Conservation (phyloP, 2,888 invertebrate genomes). For the Brachyptera risi region DNA sequence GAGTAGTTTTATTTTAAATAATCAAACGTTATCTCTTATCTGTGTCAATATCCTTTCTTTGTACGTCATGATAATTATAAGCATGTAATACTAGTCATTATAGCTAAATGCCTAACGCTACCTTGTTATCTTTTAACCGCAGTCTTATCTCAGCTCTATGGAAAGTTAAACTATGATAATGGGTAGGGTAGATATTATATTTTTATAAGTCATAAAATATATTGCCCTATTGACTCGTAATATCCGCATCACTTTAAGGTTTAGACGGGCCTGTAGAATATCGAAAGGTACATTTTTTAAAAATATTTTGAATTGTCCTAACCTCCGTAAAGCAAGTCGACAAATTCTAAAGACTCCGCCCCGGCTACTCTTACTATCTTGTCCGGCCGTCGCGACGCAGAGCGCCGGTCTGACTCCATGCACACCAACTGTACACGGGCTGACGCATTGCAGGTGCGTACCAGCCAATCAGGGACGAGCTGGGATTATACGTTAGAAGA, state of each 20-base stretch:
- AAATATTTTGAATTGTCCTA: conserved; percentile 11
- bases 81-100: no score
- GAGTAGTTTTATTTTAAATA: no score
- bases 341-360: conserved; percentile 17
- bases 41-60: no score
- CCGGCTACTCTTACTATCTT: conserved; percentile 23
- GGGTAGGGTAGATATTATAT: no score
- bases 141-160: no score
- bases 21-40: no score
- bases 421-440: conserved; percentile 40
- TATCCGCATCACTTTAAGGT: no score
- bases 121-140: background rate
- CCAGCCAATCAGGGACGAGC: conserved; percentile 69
- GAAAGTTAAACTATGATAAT: no score
- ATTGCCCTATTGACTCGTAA: no score
- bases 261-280: background rate
- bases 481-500: conserved; percentile 45
- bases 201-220: no score
- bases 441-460: conserved; percentile 86
- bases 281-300: background rate
- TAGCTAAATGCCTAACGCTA: no score
- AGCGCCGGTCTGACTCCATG: conserved; percentile 29
- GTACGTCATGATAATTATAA: no score
- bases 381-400: conserved; percentile 27
- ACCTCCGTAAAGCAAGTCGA: conserved; percentile 2